A percentile compares a stretch with the other conserved stretches of the same genome.
phyloP scores from a whole-genome alignment of 2,113 vertebrate species.

The Petroica traversi region DNA sequence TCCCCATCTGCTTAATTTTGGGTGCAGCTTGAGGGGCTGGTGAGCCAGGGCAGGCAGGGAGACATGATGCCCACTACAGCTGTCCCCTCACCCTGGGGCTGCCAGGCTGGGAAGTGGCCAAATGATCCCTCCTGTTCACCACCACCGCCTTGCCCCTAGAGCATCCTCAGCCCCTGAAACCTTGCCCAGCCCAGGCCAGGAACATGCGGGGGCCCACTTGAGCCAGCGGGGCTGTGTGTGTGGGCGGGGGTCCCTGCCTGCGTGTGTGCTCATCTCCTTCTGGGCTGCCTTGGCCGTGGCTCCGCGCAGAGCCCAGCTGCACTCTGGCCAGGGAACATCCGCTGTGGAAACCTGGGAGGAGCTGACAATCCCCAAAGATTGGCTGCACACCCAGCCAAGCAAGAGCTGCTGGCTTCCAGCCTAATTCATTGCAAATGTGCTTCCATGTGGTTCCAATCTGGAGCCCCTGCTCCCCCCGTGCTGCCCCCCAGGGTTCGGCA shows the following conservation, averaged over 20 bases:
- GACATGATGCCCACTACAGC: not conserved
- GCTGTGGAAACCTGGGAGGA: constrained; percentile 84
- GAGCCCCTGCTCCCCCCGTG: constrained; percentile 4
- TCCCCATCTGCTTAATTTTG: not conserved
- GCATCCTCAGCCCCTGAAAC: not conserved
- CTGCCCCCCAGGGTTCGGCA: not conserved
- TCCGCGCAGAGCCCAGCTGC: constrained; percentile 86
- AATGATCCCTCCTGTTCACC: not conserved
- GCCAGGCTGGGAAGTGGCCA: not conserved
- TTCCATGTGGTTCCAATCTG: constrained; percentile 87
- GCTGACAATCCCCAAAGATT: constrained; percentile 75
- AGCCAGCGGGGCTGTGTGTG: not conserved
- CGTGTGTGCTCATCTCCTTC: constrained; percentile 46
- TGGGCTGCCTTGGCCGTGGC: constrained; percentile 78
- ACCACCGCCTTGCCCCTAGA: not conserved
- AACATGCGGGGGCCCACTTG: rapidly evolving
- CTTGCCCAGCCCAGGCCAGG: not conserved
- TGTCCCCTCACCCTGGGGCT: not conserved
- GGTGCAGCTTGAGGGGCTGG: not conserved
- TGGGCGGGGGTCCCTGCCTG: not conserved
- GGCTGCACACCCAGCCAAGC: constrained; percentile 65
- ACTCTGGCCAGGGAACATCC: constrained; percentile 88
- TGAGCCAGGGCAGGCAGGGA: not conserved
- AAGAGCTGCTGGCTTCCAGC: constrained; percentile 70
- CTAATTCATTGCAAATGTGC: constrained; percentile 81